Base-by-base conservation (phyloP, 2,888 invertebrate genomes). In the Cyclophora albipunctata region DNA sequence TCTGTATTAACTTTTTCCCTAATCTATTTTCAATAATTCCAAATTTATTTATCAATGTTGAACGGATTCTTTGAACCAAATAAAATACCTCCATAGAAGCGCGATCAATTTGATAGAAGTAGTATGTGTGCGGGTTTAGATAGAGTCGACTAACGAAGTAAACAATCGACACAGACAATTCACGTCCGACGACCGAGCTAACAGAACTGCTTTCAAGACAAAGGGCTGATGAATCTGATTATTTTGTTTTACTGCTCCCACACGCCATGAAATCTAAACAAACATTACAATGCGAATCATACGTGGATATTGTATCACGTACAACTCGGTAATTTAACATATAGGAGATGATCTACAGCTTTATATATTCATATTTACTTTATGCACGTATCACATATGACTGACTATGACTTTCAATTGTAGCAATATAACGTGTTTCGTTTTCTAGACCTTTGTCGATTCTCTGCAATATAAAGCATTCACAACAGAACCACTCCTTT, bases 131-230 rank as follows among this genome's bases (percentile, higher is more conserved):
- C 72, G 76, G 75, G 71, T 64, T 20, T 66, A 73, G 74, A 78
- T 73, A 76, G 69, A 71, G 63, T 71, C 73, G 64, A 63, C 84
- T 85, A 86, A 86, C 86, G 87, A 87, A 85, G 86, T 81, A 85
- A 86, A 86, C 85, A 84, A 81, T 81, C 75, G 78, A 71, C 78
- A 75, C 73, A 73, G 78, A 79, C 75, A 74, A 75, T 73, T 71
- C 78, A 67, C 76, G 75, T 75, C 75, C 75, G 67, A 72, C 71
- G 69, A 72, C 60, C 67, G 66, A 62, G 71, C 75, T 66, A 75
- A 74, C 76, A 59, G 67, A 65, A 68, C 61, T 66, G 66, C 60
- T 67, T 69, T 62, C 73, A 77, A 79, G 78, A 83, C 79, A 83
- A 81, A 82, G 76, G 70, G 64, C 72, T 77, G 78, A 81, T 78